Evolutionary conservation across 1,140 invertebrate species (phyloP).

Genomic region (Parasteatoda tepidariorum): DNA sequence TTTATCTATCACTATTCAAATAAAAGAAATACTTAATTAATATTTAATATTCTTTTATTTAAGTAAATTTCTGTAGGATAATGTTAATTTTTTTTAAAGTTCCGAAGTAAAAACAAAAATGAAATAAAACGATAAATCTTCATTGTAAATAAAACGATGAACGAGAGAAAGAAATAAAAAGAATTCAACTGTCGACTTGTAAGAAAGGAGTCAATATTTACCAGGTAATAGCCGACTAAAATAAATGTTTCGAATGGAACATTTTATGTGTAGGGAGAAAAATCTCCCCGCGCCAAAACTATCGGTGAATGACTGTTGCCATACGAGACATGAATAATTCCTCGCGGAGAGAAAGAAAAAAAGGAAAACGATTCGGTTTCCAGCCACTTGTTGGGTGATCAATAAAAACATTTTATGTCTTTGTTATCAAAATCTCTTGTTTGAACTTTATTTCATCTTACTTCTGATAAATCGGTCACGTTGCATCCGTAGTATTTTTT

Average conservation of each 20-base stretch:
- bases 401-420: slow-evolving; percentile 55
- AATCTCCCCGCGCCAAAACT: slow-evolving; percentile 21
- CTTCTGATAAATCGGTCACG: slow-evolving; percentile 34
- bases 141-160: neutral
- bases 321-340: slow-evolving; percentile 58
- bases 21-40: no score
- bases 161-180: neutral
- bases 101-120: no score
- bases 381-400: slow-evolving; percentile 54
- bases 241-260: slow-evolving; percentile 56
- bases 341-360: slow-evolving; percentile 21
- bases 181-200: slow-evolving; percentile 25
- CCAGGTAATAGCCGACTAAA: slow-evolving; percentile 50
- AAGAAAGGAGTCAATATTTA: slow-evolving; percentile 56
- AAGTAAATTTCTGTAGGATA: no score
- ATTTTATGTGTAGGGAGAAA: slow-evolving; percentile 45
- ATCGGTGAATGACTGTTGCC: slow-evolving; percentile 58
- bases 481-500: neutral
- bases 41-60: no score
- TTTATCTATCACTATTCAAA: no score
- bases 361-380: slow-evolving; percentile 43
- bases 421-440: slow-evolving; percentile 35
- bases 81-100: no score
- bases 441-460: slow-evolving; percentile 22
- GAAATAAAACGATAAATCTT: neutral